Base-by-base conservation (phyloP, 2,113 vertebrate species). In the Columba janthina region DNA sequence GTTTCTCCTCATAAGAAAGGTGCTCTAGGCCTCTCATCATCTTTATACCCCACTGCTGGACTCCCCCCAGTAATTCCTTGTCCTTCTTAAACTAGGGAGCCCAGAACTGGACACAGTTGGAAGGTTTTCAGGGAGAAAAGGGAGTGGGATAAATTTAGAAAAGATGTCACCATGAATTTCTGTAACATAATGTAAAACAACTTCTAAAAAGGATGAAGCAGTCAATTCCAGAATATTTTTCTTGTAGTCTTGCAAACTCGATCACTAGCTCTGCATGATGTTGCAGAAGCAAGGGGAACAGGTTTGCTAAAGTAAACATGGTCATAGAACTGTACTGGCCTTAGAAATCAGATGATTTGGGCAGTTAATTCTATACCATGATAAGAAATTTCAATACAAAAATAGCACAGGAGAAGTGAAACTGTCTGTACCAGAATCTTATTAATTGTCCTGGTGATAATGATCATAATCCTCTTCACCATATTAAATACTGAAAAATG, bases 221-320 rank as follows among this genome's bases (percentile, higher is more conserved):
- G 34, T 53, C 17, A 21, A 34, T 54, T n/a, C 71, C 85, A 38
- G 36, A 62, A 54, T 75, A 74, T 48, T 86, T 62, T 91, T 42
- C 65, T 77, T 87, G 46, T 22, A 51, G n/a, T 70, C 19, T 75
- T 95, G 97, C 97, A 98, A 77, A 95, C 94, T 92, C 44, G 36
- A 94, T 97, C 95, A 92, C 93, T 97, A 96, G 97, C 96, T 90
- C 95, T 97, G 94, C 81, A 65, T 96, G 78, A 70, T 89, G 75
- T 96, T 97, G 83, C 94, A 98, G 96, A 96, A 97, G 95, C 79
- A 89, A 97, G 96, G 93, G 96, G 54, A 98, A 97, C 90, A 96
- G 80, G 96, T 97, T 97, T 97, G 91, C 97, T 94, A 97, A 87
- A 97, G 74, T 86, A 97, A 97, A 72, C 20, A 32, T 96, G 85